phyloP scores from a whole-genome alignment of 2,888 invertebrate genomes.

The Monoplex corrugatus region DNA sequence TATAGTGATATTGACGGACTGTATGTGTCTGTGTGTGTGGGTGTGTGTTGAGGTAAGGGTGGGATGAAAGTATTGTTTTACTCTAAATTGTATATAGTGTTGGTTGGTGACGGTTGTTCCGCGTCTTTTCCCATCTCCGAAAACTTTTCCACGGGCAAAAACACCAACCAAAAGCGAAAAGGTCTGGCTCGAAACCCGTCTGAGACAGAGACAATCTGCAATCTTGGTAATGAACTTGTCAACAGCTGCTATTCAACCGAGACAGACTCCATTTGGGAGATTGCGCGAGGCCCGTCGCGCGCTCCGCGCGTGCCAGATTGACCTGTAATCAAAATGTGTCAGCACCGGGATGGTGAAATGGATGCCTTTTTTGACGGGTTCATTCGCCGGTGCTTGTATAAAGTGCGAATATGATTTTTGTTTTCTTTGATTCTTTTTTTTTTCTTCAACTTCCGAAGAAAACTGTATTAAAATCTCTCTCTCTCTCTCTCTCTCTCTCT shows the following conservation, averaged over 20 bases:
- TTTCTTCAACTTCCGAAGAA: background rate
- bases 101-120: too few species aligned
- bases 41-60: too few species aligned
- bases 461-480: background rate
- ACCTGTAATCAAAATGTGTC: conserved; percentile 24
- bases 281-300: conserved; percentile 22
- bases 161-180: too few species aligned
- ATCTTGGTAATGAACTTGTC: conserved; percentile 15
- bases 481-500: background rate
- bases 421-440: background rate
- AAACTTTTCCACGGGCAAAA: too few species aligned
- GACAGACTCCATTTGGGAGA: conserved; percentile 19
- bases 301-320: conserved; percentile 4
- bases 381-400: background rate
- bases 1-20: too few species aligned
- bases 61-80: too few species aligned
- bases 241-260: conserved; percentile 8
- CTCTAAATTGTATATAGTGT: too few species aligned
- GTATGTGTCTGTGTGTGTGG: too few species aligned
- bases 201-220: conserved; percentile 33
- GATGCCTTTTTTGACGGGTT: background rate
- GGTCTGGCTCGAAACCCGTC: background rate
- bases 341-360: background rate
- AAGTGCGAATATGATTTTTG: background rate
- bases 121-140: too few species aligned